Evolutionary conservation across 1,140 invertebrate species (phyloP).

Genomic region (Calosoma granatense): DNA sequence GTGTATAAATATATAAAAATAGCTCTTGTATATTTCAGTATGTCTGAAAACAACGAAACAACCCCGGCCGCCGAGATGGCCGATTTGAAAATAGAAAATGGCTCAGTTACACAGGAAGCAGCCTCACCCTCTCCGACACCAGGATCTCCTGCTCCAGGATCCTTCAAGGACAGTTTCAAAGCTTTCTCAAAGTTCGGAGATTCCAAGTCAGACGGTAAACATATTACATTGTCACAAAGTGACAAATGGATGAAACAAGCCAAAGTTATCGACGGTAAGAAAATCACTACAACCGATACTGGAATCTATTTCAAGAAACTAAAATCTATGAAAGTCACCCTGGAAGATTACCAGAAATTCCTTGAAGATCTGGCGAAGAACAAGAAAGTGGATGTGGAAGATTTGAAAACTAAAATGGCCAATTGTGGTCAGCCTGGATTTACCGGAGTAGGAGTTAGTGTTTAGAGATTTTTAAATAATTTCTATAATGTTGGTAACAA

Average conservation of each 20-base stretch:
- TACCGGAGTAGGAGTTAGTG: conserved; percentile 30
- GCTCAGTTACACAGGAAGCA: conserved; percentile 11
- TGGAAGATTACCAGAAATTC: conserved; percentile 46
- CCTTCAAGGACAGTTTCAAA: conserved; percentile 34
- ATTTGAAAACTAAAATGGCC: conserved; percentile 44
- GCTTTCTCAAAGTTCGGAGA: conserved; percentile 61
- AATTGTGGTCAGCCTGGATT: conserved; percentile 42
- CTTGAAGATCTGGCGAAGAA: conserved; percentile 46
- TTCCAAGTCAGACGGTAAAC: conserved; percentile 51
- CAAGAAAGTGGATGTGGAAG: conserved; percentile 44
- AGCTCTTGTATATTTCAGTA: no score
- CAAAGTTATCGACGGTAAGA: conserved; percentile 58
- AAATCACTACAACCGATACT: conserved; percentile 58
- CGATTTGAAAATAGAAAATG: conserved; percentile 16
- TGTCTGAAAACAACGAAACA: not conserved
- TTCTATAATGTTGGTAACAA: not conserved
- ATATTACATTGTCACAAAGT: conserved; percentile 54
- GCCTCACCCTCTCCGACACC: not conserved
- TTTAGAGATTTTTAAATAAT: not conserved
- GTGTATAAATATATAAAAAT: no score
- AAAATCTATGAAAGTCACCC: conserved; percentile 43
- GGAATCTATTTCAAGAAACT: conserved; percentile 57
- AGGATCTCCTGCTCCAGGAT: not conserved
- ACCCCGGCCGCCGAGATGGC: not conserved
- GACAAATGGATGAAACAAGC: conserved; percentile 75